These are phyloP conservation scores for Anastatus disparis DNA, from an alignment of 1,140 invertebrate genomes.

Conservation along the genomic window DNA sequence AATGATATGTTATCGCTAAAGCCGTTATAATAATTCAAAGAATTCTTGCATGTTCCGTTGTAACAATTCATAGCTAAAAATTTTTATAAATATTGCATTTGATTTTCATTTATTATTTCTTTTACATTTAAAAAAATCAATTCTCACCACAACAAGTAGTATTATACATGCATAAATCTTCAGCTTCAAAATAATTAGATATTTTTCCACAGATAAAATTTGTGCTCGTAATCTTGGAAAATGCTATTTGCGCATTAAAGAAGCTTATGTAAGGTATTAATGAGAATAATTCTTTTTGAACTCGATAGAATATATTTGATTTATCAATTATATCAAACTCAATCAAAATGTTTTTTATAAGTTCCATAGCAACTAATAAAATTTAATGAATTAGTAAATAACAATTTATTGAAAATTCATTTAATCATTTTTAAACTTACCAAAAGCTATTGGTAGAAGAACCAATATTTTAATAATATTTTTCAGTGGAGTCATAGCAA, in stretches of 20 bases:
- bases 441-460: conserved; percentile 49
- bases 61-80: conserved; percentile 50
- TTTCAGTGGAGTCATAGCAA: conserved; percentile 51
- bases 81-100: conserved; percentile 12
- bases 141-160: conserved; percentile 47
- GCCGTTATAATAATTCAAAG: conserved; percentile 41
- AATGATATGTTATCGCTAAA: conserved; percentile 49
- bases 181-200: not conserved
- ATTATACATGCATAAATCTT: not conserved
- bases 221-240: conserved; percentile 46
- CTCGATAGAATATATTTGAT: no score
- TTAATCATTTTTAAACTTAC: conserved; percentile 45
- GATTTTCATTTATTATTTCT: not conserved
- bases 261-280: conserved; percentile 60
- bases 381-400: no score
- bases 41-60: conserved; percentile 52
- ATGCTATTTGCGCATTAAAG: conserved; percentile 56
- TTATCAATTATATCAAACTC: no score
- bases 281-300: conserved; percentile 54
- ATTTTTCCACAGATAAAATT: conserved; percentile 53
- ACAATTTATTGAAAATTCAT: not conserved
- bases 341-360: no score
- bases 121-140: no score
- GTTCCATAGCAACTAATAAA: conserved; percentile 52
- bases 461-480: conserved; percentile 48